Percentiles rank a stretch among this genome's conserved stretches.
These are phyloP conservation scores for Andinoacara biseriatus DNA, from an alignment of 2,113 vertebrate species.

Conservation along the genomic window DNA sequence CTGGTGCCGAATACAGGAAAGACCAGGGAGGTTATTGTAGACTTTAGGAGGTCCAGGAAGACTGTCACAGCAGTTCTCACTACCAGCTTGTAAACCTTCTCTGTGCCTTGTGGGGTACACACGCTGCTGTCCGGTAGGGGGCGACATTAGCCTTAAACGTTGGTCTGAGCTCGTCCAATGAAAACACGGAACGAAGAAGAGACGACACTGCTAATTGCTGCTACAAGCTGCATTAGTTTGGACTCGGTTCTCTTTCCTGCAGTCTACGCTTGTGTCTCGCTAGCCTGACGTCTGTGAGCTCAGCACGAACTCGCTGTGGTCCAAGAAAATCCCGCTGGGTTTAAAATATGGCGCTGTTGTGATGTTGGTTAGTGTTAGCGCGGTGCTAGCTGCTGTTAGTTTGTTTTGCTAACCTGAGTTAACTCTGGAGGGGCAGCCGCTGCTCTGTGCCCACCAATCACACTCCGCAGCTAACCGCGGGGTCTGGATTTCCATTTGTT, in stretches of 20 bases:
- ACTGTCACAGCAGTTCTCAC: no score
- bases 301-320: not conserved
- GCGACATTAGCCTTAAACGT: not conserved
- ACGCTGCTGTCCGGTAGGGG: slow-evolving; percentile 12
- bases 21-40: no score
- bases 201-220: not conserved
- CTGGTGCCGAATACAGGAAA: no score
- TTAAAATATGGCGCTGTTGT: not conserved
- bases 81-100: no score
- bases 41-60: no score
- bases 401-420: slow-evolving; percentile 9
- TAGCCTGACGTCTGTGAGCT: not conserved
- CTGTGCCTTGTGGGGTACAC: not conserved
- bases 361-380: slow-evolving; percentile 11
- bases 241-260: not conserved
- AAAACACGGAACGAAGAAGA: not conserved
- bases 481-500: not conserved
- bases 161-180: not conserved
- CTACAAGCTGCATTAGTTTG: not conserved
- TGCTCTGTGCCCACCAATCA: not conserved
- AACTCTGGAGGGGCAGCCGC: not conserved
- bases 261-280: not conserved
- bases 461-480: not conserved
- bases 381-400: slow-evolving; percentile 21
- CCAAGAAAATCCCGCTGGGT: not conserved